phyloP scores from a whole-genome alignment of 2,888 invertebrate species.

The Calliopum simillimum region DNA sequence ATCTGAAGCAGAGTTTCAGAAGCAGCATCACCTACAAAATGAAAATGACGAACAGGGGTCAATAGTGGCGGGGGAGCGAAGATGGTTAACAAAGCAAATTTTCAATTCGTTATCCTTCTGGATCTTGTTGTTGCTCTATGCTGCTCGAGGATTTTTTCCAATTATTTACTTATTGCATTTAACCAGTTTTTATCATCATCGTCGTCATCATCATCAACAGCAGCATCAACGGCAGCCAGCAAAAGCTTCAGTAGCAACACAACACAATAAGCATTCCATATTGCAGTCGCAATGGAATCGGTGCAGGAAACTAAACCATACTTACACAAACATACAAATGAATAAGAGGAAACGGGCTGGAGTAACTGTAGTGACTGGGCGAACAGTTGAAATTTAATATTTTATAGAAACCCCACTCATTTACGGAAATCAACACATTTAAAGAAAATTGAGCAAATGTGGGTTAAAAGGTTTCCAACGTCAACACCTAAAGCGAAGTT shows the following conservation, averaged over 20 bases:
- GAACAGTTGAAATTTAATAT: too few relatives aligned
- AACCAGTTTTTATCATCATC: slow-evolving; percentile 19
- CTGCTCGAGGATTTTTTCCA: slow-evolving; percentile 14
- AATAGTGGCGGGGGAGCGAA: too few relatives aligned
- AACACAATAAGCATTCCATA: too few relatives aligned
- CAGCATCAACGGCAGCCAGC: neutral
- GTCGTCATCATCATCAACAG: neutral
- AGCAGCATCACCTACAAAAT: slow-evolving; percentile 1
- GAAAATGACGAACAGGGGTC: neutral
- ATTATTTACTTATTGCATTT: slow-evolving; percentile 26
- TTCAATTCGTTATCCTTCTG: neutral
- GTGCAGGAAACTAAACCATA: neutral
- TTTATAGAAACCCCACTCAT: neutral
- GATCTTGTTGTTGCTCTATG: slow-evolving; percentile 8
- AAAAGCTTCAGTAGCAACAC: neutral
- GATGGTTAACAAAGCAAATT: neutral
- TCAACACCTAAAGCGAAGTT: too few relatives aligned
- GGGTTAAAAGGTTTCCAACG: slow-evolving; percentile 31
- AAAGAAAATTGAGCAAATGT: slow-evolving; percentile 25
- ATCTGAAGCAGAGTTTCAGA: neutral
- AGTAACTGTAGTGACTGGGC: too few relatives aligned
- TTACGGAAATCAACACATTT: slow-evolving; percentile 13
- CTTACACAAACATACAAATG: neutral
- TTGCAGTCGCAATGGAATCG: neutral
- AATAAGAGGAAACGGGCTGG: neutral